phyloP scores from a whole-genome alignment of 2,888 invertebrate genomes.

The Alitta virens region DNA sequence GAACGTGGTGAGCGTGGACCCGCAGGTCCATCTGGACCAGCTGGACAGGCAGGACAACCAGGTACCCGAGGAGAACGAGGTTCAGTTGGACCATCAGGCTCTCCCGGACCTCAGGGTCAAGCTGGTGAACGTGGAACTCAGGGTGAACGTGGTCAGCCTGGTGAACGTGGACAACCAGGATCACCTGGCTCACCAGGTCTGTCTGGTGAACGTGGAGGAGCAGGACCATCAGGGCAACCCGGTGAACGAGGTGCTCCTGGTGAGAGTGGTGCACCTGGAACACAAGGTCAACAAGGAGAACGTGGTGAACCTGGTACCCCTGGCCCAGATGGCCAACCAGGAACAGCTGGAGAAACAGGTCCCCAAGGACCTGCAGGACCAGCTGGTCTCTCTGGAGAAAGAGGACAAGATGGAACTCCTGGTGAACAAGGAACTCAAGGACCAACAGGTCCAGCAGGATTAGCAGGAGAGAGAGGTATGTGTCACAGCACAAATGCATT shows the following conservation, averaged over 20 bases:
- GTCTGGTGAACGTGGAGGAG: not conserved
- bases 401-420: conserved; percentile 5
- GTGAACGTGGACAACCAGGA: conserved; percentile 20
- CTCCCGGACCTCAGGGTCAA: conserved; percentile 19
- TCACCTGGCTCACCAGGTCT: conserved; percentile 15
- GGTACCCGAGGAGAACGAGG: conserved; percentile 14
- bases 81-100: conserved; percentile 7
- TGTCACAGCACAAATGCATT: no score
- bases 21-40: conserved; percentile 9
- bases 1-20: conserved; percentile 14
- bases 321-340: conserved; percentile 7
- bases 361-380: conserved; percentile 19
- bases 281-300: conserved; percentile 5
- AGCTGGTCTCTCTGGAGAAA: conserved; percentile 14
- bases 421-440: conserved; percentile 21
- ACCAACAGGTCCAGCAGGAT: conserved; percentile 4
- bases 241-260: conserved; percentile 6
- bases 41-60: conserved; percentile 14
- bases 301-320: conserved; percentile 13
- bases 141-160: conserved; percentile 14
- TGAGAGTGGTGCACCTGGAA: conserved; percentile 12
- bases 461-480: conserved; percentile 16
- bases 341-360: conserved; percentile 17
- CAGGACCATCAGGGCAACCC: not conserved
- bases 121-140: conserved; percentile 5